Evolutionary conservation across 2,797 vertebrate genomes (phyloP).

Genomic region (Oreochromis grahami): DNA sequence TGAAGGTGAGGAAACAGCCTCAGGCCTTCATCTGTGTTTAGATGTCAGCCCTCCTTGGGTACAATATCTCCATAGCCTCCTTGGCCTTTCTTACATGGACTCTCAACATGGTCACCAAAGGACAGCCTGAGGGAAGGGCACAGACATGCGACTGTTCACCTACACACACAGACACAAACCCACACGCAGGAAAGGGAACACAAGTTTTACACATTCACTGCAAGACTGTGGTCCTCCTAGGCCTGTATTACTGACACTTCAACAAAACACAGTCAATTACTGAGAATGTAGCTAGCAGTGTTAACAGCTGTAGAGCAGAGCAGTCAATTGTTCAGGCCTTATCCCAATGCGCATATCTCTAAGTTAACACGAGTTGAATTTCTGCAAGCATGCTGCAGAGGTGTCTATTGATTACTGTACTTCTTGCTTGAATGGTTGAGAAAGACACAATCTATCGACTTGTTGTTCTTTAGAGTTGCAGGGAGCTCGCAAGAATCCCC

Average conservation of each 20-base stretch:
- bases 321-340: slow-evolving; percentile 27
- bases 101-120: slow-evolving; percentile 33
- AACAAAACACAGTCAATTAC: background rate
- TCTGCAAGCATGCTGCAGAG: slow-evolving; percentile 58
- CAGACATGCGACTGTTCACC: background rate
- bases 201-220: background rate
- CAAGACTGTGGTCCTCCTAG: background rate
- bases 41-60: slow-evolving; percentile 68
- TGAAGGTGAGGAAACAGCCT: slow-evolving; percentile 73
- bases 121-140: slow-evolving; percentile 47
- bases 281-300: slow-evolving; percentile 9
- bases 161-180: background rate
- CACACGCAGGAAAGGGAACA: background rate
- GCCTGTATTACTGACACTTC: background rate
- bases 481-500: background rate
- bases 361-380: slow-evolving; percentile 54
- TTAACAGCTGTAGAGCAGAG: background rate
- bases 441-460: slow-evolving; percentile 58
- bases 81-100: slow-evolving; percentile 54
- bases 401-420: slow-evolving; percentile 75
- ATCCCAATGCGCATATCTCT: slow-evolving; percentile 46
- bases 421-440: slow-evolving; percentile 72
- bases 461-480: slow-evolving; percentile 33
- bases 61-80: slow-evolving; percentile 47
- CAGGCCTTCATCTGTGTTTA: slow-evolving; percentile 54